Evolutionary conservation across 2,888 invertebrate species (phyloP).

Genomic region (Ferdinandea cuprea): DNA sequence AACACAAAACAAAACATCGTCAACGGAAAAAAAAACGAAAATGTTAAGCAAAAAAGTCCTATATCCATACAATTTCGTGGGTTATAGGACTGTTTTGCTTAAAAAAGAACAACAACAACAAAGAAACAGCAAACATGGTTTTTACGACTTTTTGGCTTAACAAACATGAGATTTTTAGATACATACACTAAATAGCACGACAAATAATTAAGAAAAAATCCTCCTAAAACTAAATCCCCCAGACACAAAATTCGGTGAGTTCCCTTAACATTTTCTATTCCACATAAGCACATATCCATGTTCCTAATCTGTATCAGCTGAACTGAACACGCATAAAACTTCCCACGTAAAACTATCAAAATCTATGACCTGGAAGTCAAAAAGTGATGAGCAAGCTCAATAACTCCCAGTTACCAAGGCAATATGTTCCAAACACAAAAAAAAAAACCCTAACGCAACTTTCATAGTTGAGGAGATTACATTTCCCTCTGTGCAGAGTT

Average conservation of each 20-base stretch:
- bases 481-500: slow-evolving; percentile 12
- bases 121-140: too few species aligned
- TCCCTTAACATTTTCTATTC: background rate
- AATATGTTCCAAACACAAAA: slow-evolving; percentile 32
- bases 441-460: slow-evolving; percentile 3
- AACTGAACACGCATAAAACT: slow-evolving; percentile 9
- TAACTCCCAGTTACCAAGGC: slow-evolving; percentile 9
- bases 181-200: too few species aligned
- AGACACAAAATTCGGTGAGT: background rate
- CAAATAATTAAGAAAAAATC: too few species aligned
- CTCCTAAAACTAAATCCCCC: background rate
- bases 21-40: too few species aligned
- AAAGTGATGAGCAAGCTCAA: slow-evolving; percentile 36
- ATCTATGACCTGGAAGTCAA: slow-evolving; percentile 33
- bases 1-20: too few species aligned
- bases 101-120: too few species aligned
- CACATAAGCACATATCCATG: background rate
- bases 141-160: too few species aligned
- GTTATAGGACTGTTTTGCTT: too few species aligned
- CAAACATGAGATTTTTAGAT: too few species aligned
- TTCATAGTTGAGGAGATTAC: slow-evolving; percentile 30
- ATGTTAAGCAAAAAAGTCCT: too few species aligned
- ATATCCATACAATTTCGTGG: too few species aligned
- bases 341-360: slow-evolving; percentile 16
- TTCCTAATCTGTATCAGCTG: background rate